Base-by-base conservation (phyloP, 1,140 invertebrate genomes). In the Cyphomyrmex costatus region DNA sequence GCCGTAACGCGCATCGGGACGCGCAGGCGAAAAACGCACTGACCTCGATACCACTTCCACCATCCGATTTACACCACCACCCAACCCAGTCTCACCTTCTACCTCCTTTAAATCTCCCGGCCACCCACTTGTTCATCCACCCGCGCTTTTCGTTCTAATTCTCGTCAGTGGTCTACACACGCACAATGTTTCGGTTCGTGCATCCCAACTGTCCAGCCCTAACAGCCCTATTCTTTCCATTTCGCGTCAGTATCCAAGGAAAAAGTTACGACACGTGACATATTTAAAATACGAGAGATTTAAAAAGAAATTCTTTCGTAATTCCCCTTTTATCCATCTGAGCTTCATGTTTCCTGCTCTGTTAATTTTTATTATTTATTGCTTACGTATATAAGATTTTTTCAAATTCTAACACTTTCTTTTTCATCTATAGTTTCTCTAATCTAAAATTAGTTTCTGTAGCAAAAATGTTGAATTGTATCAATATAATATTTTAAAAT, bases 21-120 rank as follows among this genome's bases (percentile, higher is more conserved):
- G 94, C 94, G 94, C 94, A 95, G 93, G 93, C 93, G 94, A 95
- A 94, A 95, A 95, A 95, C 93, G 92, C 92, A 90, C 94, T 94
- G 94, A 95, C 94, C 94, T 94, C 94, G 92, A 95, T 94, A 94
- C 92, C 78, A 90, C 85, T 83, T 74, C 91, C 88, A 89, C 88
- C 88, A 86, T 87, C 87, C 90, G 91, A 88, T 80, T 79, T 88
- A 73, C 78, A 46, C 80, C 65, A 68, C 83, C 68, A 51, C 27
- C 88, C 84, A 36, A 2, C 36, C 46, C 82, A 80, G 79, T 66
- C 78, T 46, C 33, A 76, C 77, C 66, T 21, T 21, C 36, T 30
- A 58, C 63, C 61, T 30, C 36, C 12, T 74, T 68, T 24, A 53
- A 61, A 12, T 42, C 79, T n/a, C 83, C 27, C 49, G 46, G 51